These are phyloP conservation scores for Meandrusa payeni DNA, from an alignment of 2,888 invertebrate species.

Conservation along the genomic window DNA sequence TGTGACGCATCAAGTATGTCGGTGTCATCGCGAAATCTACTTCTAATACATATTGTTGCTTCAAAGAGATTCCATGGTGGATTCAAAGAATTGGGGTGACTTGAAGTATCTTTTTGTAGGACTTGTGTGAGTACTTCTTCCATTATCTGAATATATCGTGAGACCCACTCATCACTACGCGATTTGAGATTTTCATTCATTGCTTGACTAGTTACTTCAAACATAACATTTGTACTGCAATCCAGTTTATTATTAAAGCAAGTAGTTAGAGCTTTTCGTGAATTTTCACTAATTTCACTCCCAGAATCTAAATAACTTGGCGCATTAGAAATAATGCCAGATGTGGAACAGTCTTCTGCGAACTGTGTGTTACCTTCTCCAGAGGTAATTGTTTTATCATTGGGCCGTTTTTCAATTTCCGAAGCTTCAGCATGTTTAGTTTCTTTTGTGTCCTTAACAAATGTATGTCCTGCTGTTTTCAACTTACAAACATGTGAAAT, in stretches of 20 bases:
- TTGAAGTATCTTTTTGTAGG: constrained; percentile 42
- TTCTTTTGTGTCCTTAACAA: constrained; percentile 4
- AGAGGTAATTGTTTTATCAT: neutral
- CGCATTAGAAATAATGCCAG: constrained; percentile 1
- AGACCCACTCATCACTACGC: constrained; percentile 61
- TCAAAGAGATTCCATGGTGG: constrained; percentile 62
- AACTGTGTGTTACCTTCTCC: neutral
- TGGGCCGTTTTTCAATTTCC: neutral
- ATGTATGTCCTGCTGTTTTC: neutral
- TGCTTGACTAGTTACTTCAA: constrained; percentile 41
- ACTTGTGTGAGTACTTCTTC: constrained; percentile 58
- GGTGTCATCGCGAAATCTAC: constrained; percentile 39
- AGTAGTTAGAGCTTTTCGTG: neutral
- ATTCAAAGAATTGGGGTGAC: constrained; percentile 37
- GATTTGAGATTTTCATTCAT: constrained; percentile 52
- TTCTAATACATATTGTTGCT: constrained; percentile 52
- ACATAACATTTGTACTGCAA: constrained; percentile 40
- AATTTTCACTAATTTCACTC: constrained; percentile 24
- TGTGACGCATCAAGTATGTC: constrained; percentile 46
- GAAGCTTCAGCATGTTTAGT: neutral
- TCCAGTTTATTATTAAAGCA: constrained; percentile 14
- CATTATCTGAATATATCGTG: constrained; percentile 65
- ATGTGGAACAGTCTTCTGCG: constrained; percentile 2
- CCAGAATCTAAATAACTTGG: constrained; percentile 30
- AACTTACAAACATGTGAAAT: constrained; percentile 26